A percentile compares a stretch with the other conserved stretches of the same genome.
phyloP scores from a whole-genome alignment of 2,888 invertebrate species.

The Blastobasis adustella region DNA sequence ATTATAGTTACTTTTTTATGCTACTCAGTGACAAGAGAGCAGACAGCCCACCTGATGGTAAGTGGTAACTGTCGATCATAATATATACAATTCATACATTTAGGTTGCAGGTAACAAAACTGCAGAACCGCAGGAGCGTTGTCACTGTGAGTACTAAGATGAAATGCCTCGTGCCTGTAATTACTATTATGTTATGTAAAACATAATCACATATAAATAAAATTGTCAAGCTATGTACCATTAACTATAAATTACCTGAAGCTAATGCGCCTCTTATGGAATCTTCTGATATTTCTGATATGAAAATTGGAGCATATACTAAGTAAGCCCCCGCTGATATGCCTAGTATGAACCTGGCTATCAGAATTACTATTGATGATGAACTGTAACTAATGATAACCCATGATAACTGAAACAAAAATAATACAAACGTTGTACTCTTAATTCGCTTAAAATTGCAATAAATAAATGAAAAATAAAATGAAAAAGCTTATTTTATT shows the following conservation, averaged over 20 bases:
- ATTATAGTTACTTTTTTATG: too few species aligned
- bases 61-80: background rate
- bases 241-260: slow-evolving; percentile 31
- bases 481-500: too few species aligned
- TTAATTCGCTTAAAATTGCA: too few species aligned
- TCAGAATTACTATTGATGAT: slow-evolving; percentile 53
- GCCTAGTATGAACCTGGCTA: slow-evolving; percentile 75
- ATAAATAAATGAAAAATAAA: too few species aligned
- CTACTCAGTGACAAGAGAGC: too few species aligned
- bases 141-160: background rate
- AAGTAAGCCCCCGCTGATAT: slow-evolving; percentile 70
- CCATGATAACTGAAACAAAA: slow-evolving; percentile 69
- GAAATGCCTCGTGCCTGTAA: too few species aligned
- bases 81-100: background rate
- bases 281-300: slow-evolving; percentile 77
- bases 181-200: background rate
- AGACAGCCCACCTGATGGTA: too few species aligned
- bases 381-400: slow-evolving; percentile 64
- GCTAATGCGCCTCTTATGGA: slow-evolving; percentile 54
- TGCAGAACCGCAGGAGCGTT: background rate
- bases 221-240: background rate
- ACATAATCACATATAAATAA: background rate
- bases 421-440: background rate
- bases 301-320: slow-evolving; percentile 75
- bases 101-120: background rate